Evolutionary conservation across 2,797 vertebrate species (phyloP).

Genomic region (Acrossocheilus wenchowensis): DNA sequence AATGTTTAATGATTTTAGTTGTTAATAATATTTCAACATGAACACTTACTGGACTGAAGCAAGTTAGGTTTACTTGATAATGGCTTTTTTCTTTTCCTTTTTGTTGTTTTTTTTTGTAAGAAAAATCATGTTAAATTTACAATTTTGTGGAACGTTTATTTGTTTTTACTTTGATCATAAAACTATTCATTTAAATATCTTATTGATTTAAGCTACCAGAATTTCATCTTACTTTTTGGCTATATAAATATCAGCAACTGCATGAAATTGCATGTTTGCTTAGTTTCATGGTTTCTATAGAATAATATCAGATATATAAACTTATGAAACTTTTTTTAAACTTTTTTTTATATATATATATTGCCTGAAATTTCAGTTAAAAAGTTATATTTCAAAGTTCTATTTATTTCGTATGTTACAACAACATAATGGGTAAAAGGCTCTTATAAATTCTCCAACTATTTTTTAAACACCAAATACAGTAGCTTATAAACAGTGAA

Average conservation of each 20-base stretch:
- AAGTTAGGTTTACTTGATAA: not conserved
- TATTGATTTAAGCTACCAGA: not conserved
- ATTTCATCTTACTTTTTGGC: not conserved
- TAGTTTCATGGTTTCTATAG: too few species aligned
- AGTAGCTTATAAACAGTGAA: not conserved
- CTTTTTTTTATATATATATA: not conserved
- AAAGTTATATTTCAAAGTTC: not conserved
- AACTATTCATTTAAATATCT: not conserved
- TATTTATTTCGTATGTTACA: not conserved
- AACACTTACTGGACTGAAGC: not conserved
- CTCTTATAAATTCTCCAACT: not conserved
- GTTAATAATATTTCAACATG: not conserved
- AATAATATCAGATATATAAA: too few species aligned
- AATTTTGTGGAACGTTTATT: too few species aligned
- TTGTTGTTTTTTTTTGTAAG: too few species aligned
- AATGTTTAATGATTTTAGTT: too few species aligned
- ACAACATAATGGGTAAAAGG: not conserved
- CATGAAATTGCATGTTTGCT: too few species aligned
- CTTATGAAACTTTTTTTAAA: too few species aligned
- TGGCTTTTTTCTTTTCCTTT: too few species aligned
- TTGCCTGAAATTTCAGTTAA: not conserved
- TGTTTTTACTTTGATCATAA: not conserved
- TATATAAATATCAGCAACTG: too few species aligned
- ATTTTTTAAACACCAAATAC: not conserved
- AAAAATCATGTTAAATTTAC: too few species aligned